These are phyloP conservation scores for Megalops cyprinoides DNA, from an alignment of 2,797 vertebrate genomes.

Conservation along the genomic window DNA sequence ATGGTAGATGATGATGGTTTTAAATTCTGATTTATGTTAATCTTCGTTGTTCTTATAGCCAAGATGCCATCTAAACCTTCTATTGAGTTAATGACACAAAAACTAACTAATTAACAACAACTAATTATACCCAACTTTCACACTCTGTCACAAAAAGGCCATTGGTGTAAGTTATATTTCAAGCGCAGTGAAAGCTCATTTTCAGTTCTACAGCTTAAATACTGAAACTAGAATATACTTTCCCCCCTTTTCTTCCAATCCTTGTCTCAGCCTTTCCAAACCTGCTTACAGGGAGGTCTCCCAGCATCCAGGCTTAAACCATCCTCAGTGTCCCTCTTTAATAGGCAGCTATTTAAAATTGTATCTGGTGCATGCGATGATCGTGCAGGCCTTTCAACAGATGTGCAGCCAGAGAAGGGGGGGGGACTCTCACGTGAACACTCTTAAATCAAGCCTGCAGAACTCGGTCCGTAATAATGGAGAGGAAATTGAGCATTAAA, in stretches of 20 bases:
- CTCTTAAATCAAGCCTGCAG: conserved; percentile 58
- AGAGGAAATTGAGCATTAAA: conserved; percentile 77
- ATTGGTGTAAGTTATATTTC: conserved; percentile 42
- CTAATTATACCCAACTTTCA: conserved; percentile 33
- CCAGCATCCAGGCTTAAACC: conserved; percentile 42
- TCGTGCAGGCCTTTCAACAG: conserved; percentile 64
- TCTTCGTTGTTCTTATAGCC: conserved; percentile 39
- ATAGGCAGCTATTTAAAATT: conserved; percentile 52
- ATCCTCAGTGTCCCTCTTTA: conserved; percentile 41
- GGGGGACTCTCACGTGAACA: conserved; percentile 63
- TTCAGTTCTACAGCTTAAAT: conserved; percentile 43
- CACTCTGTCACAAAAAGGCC: conserved; percentile 46
- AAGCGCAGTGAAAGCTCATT: conserved; percentile 30
- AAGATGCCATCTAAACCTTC: conserved; percentile 31
- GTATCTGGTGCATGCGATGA: conserved; percentile 43
- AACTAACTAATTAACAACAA: no score
- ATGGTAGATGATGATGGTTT: conserved; percentile 41
- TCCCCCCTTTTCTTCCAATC: neutral
- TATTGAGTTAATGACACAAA: conserved; percentile 41
- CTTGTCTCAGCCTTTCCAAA: neutral
- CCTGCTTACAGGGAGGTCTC: conserved; percentile 28
- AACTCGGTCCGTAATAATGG: conserved; percentile 66
- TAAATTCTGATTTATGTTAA: conserved; percentile 35
- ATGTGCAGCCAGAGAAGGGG: conserved; percentile 61
- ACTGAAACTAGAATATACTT: neutral